phyloP scores from a whole-genome alignment of 2,888 invertebrate species.

The Hanleya hanleyi region DNA sequence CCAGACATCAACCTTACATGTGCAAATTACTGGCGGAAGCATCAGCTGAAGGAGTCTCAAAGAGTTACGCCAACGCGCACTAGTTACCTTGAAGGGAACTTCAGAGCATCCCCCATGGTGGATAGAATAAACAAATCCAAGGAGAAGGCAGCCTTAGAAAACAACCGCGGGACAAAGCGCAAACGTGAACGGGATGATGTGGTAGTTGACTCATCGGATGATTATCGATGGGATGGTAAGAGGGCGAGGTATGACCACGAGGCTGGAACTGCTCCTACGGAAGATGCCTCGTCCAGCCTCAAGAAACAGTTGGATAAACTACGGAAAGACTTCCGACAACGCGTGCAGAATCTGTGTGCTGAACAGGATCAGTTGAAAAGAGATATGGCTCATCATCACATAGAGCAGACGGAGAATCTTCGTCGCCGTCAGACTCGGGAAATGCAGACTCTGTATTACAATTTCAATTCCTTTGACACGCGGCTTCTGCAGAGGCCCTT shows the following conservation, averaged over 20 bases:
- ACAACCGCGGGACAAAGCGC: neutral
- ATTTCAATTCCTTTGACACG: neutral
- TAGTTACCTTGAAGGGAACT: neutral
- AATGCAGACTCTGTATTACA: neutral
- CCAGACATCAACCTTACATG: conserved; percentile 1
- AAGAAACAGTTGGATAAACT: neutral
- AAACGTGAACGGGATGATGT: neutral
- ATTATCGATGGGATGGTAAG: neutral
- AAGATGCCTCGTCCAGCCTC: neutral
- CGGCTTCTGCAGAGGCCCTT: neutral
- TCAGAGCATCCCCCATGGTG: neutral
- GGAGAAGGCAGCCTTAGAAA: neutral
- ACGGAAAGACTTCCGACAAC: neutral
- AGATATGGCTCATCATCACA: neutral
- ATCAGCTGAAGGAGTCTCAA: no score
- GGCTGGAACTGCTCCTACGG: neutral
- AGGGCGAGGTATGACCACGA: neutral
- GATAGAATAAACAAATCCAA: neutral
- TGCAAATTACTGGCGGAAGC: conserved; percentile 1
- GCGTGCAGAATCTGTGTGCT: neutral
- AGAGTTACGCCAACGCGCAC: no score
- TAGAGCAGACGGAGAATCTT: neutral
- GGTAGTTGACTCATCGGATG: neutral
- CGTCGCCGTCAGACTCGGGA: neutral
- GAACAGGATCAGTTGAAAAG: neutral